These are phyloP conservation scores for Pundamilia nyererei DNA, from an alignment of 2,113 vertebrate species.

Conservation along the genomic window DNA sequence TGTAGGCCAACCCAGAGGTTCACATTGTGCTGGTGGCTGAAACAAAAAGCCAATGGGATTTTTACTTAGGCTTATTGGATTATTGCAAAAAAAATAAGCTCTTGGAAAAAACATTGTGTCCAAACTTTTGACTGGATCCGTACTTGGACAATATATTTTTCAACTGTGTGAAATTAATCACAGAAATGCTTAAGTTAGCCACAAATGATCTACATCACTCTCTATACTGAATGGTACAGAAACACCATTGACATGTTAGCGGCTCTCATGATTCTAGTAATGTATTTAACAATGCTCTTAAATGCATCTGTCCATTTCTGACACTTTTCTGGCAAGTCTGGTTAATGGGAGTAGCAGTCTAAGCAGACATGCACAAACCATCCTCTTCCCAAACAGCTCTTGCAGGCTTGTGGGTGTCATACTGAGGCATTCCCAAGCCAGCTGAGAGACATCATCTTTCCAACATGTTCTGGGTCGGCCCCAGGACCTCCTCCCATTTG, in stretches of 20 bases:
- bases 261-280: background rate
- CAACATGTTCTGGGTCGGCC: background rate
- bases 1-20: background rate
- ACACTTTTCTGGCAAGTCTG: background rate
- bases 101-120: background rate
- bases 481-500: background rate
- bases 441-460: background rate
- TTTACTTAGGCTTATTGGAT: background rate
- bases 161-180: fast-evolving
- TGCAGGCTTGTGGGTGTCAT: background rate
- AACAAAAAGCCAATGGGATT: background rate
- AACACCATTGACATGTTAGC: background rate
- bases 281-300: background rate
- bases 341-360: background rate
- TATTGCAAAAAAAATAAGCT: background rate
- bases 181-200: background rate
- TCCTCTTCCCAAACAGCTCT: background rate
- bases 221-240: background rate
- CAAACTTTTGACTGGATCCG: background rate
- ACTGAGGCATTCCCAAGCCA: background rate
- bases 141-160: background rate
- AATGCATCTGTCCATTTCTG: background rate
- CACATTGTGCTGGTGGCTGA: background rate
- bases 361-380: background rate
- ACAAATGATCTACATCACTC: background rate